Evolutionary conservation across 2,113 vertebrate genomes (phyloP), one percentile per base, ranked within the genome.

Genomic region (Peucedramus taeniatus): DNA sequence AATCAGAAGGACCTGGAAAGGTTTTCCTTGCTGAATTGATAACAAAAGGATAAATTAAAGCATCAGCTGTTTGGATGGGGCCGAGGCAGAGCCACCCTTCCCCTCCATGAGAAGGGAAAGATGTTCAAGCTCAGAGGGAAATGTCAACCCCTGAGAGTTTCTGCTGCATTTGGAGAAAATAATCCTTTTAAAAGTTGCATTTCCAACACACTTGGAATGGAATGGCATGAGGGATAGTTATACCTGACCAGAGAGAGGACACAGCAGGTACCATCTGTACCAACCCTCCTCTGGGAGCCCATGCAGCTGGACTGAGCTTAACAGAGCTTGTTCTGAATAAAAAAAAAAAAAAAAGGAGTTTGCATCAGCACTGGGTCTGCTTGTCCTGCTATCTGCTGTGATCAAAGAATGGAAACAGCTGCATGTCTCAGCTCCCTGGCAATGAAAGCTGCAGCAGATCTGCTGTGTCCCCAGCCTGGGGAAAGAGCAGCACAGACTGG

Each of bases 391-490:
- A 42, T 95, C 94, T 94, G 18, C 85, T 49, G 90, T 90, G 95
- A 92, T 96, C 95, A 95, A 94, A 94, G 93, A 21, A 59, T 21
- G 45, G 21, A 44, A 93, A 86, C 92, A 96, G 96, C 94, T 95
- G 93, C 86, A 6, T 10, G 64, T 70, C 92, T 81, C 93, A 78
- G 93, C 94, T 90, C 85, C 20, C 90, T 86, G 83, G 93, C 87
- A 89, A 10, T 24, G 78, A 92, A 95, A 94, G 63, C 88, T 93
- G 93, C 84, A 95, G 66, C 54, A 53, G 56, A 53, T 50, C 13
- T 49, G 90, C 80, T 60, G 54, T 30, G 49, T 60, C 88, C 95
- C 44, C 87, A 89, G 76, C 47, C 87, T 50, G 33, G 76, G 75
- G 70, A 80, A 83, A 64, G 85, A 8, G 39, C 83, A 88, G 63